A percentile compares a stretch with the other conserved stretches of the same genome.
Evolutionary conservation across 1,140 invertebrate species (phyloP).

Genomic region (Prorops nasuta): DNA sequence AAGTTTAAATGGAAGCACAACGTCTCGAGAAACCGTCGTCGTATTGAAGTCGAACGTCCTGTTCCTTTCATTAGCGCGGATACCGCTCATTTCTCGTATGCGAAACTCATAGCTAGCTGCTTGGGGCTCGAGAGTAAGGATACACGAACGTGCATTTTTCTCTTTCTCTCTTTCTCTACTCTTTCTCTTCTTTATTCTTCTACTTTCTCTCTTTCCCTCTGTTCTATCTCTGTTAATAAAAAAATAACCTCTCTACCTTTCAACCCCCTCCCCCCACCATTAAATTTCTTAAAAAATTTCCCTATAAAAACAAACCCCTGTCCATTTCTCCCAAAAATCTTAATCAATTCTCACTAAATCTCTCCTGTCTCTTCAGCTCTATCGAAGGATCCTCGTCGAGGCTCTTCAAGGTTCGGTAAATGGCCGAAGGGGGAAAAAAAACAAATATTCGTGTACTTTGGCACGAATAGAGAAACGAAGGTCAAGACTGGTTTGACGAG

Average conservation of each 20-base stretch:
- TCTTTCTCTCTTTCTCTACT: background rate
- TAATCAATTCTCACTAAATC: no score
- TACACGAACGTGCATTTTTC: slow-evolving; percentile 23
- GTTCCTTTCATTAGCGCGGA: slow-evolving; percentile 41
- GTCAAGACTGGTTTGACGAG: no score
- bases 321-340: no score
- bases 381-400: no score
- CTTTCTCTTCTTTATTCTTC: slow-evolving; percentile 2
- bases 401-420: no score
- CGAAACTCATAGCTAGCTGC: slow-evolving; percentile 52
- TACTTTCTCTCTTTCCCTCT: slow-evolving; percentile 13
- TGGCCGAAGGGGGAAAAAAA: no score
- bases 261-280: background rate
- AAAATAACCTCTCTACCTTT: slow-evolving; percentile 6
- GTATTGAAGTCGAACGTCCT: no score
- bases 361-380: no score
- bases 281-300: background rate
- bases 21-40: no score
- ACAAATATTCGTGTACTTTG: no score
- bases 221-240: background rate
- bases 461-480: no score
- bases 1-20: slow-evolving; percentile 1
- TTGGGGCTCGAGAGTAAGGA: slow-evolving; percentile 53
- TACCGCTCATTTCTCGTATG: slow-evolving; percentile 41
- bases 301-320: no score